A percentile compares a stretch with the other conserved stretches of the same genome.
Conservation (phyloP, 2,113 vertebrate species). For the Okapia johnstoni region DNA sequence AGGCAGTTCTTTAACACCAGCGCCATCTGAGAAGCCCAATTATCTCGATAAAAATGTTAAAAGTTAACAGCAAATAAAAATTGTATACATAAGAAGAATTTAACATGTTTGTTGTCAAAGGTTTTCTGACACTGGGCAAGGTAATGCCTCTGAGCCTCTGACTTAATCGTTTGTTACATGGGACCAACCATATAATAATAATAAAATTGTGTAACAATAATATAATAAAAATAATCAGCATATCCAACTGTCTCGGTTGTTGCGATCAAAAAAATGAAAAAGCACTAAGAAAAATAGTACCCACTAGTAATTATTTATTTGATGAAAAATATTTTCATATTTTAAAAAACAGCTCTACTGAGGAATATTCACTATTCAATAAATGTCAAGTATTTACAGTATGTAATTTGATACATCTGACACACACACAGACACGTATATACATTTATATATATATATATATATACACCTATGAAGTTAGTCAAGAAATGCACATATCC, state of each 20-base stretch:
- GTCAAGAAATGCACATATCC: not conserved
- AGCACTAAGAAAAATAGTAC: not conserved
- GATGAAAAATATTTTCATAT: not conserved
- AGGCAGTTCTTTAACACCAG: not conserved
- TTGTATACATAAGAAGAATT: not conserved
- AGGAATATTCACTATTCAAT: not conserved
- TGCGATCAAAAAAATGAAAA: not conserved
- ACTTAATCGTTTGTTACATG: not conserved
- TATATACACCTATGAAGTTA: not conserved
- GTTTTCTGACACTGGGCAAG: not conserved
- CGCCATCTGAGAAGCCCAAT: not conserved
- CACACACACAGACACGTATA: not conserved
- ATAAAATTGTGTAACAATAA: not conserved
- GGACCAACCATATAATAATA: not conserved
- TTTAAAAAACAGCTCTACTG: not conserved
- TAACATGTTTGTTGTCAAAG: not conserved
- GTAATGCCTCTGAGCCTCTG: not conserved
- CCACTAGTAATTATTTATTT: not conserved
- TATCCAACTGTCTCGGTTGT: not conserved
- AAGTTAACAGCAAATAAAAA: not conserved
- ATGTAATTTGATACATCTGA: not conserved
- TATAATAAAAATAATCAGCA: not conserved
- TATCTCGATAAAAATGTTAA: not conserved
- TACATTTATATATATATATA: not conserved
- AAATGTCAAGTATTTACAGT: not conserved